Conservation (phyloP, 2,797 vertebrate genomes). For the Tragelaphus oryx region DNA sequence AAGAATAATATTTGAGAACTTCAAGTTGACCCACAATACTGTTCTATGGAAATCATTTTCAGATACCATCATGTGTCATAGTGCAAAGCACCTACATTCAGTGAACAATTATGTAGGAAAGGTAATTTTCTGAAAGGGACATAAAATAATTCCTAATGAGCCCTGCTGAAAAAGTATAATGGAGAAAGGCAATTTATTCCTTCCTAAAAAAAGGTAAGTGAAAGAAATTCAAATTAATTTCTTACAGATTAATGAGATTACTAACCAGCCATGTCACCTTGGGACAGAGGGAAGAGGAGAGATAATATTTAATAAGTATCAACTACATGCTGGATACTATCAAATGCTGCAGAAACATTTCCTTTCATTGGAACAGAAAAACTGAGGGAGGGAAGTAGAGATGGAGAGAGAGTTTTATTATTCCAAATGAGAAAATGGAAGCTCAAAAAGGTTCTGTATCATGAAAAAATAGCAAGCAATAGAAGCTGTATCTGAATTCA, state of each 20-base stretch:
- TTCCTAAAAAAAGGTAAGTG: slow-evolving; percentile 9
- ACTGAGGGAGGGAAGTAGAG: neutral
- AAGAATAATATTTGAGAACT: neutral
- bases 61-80: neutral
- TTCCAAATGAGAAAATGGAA: neutral
- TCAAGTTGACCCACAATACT: neutral
- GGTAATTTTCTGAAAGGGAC: slow-evolving; percentile 44
- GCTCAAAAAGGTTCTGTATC: neutral
- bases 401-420: neutral
- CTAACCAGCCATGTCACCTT: slow-evolving; percentile 51
- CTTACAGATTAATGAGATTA: slow-evolving; percentile 61
- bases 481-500: neutral
- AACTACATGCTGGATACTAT: neutral
- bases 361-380: neutral
- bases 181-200: slow-evolving; percentile 33
- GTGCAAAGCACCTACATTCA: neutral
- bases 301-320: slow-evolving; percentile 13
- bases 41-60: slow-evolving; percentile 12
- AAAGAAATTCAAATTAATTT: slow-evolving; percentile 56
- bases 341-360: neutral
- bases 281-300: neutral
- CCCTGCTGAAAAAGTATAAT: slow-evolving; percentile 35
- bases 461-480: neutral
- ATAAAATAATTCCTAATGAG: slow-evolving; percentile 62
- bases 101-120: slow-evolving; percentile 10